A percentile compares a stretch with the other conserved stretches of the same genome.
phyloP scores from a whole-genome alignment of 2,797 vertebrate genomes.

The Momotus momota region DNA sequence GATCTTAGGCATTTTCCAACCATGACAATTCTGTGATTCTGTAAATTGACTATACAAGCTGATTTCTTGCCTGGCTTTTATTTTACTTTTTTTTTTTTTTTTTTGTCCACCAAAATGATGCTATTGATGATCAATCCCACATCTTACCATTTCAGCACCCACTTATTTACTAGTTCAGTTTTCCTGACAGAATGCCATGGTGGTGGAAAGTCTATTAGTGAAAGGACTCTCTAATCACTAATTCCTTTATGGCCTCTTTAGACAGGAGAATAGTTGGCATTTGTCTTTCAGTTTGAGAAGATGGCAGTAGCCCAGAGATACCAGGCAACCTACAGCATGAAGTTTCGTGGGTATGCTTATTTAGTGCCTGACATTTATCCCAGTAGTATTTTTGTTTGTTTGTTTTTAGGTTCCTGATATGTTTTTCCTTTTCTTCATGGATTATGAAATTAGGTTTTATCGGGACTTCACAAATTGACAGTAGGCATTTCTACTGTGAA shows the following conservation, averaged over 20 bases:
- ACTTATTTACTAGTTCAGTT: background rate
- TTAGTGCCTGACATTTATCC: slow-evolving; percentile 32
- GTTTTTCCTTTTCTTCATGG: background rate
- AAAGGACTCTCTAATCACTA: background rate
- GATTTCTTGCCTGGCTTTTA: background rate
- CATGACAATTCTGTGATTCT: no score
- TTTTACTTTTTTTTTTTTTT: background rate
- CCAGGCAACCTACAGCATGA: background rate
- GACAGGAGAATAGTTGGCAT: background rate
- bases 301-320: slow-evolving; percentile 9
- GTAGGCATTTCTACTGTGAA: background rate
- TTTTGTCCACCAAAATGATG: background rate
- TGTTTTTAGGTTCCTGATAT: background rate
- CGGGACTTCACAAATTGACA: slow-evolving; percentile 11
- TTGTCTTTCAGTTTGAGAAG: background rate
- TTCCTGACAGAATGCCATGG: background rate
- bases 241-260: background rate
- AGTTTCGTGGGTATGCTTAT: background rate
- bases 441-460: slow-evolving; percentile 57
- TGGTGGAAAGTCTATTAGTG: background rate
- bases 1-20: no score
- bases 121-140: background rate
- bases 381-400: slow-evolving; percentile 8
- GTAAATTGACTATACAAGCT: background rate
- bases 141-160: background rate